Base-by-base conservation (phyloP, 2,113 vertebrate genomes). In the Menura novaehollandiae region DNA sequence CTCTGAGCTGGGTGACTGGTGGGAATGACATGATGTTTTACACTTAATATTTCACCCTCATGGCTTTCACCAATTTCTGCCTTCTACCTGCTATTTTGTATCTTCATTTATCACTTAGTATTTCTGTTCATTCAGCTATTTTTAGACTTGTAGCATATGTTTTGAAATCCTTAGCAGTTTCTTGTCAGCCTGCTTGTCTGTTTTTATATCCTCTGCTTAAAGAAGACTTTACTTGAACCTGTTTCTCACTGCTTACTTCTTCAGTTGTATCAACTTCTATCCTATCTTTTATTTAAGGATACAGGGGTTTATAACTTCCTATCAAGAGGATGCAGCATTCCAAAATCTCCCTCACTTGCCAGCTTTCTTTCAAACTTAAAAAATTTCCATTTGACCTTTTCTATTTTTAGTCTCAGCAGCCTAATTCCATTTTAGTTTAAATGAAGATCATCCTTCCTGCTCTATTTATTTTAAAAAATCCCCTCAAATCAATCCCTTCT, bases 391-490 rank as follows among this genome's bases (percentile, higher is more conserved):
- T 46, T 82, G 51, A 74, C 56, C 28, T 87, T 81, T 74, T 74
- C 66, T 93, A 66, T 81, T 91, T 88, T 90, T 67, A 76, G 82
- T 55, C 44, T 60, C 23, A 88, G 66, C 62, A 82, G 62, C 14
- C 52, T 71, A 20, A 81, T 89, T 91, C 74, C 18, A 76, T 90
- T 82, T 93, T 82, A n/a, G 39, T 93, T 93, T 88, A 90, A 72
- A 83, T 30, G 13, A 88, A 88, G 58, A 72, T 90, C 79, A 76
- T 90, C 75, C 85, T 96, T 93, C 83, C 64, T 85, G 78, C 58
- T 90, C 3, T 49, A 39, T 66, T 81, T 81, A 74, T 78, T 88
- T 1, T 13, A 81, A 79, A 66, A 35, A 13, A 41, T 55, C 12
- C 20, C 15, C 26, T 75, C 47, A 78, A 88, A 88, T 82, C 52